Evolutionary conservation across 2,888 invertebrate species (phyloP).

Genomic region (Galerucella nymphaeae): DNA sequence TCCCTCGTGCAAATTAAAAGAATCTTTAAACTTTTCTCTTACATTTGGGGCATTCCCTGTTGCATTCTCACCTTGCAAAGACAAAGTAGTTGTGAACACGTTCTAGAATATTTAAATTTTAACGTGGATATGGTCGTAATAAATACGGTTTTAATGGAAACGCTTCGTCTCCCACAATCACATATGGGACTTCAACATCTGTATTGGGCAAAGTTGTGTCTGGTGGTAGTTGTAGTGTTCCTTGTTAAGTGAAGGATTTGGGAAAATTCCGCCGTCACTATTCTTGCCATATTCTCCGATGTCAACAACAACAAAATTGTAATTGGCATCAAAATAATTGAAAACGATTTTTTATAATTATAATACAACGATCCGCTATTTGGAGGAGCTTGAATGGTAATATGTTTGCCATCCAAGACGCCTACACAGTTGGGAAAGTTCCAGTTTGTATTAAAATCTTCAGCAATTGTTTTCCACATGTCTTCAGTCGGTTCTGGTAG

Average conservation of each 20-base stretch:
- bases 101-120: constrained; percentile 5
- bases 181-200: constrained; percentile 43
- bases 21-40: too few species aligned
- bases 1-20: too few species aligned
- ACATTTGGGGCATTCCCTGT: background rate
- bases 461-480: too few species aligned
- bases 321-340: background rate
- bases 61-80: constrained; percentile 21
- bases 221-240: constrained; percentile 37
- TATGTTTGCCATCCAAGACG: background rate
- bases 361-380: background rate
- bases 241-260: constrained; percentile 39
- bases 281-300: constrained; percentile 53
- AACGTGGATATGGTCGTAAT: constrained; percentile 36
- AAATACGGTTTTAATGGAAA: constrained; percentile 48
- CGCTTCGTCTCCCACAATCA: constrained; percentile 51
- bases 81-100: constrained; percentile 30
- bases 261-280: constrained; percentile 54
- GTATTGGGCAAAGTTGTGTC: constrained; percentile 28
- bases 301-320: constrained; percentile 33
- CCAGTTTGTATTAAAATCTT: too few species aligned
- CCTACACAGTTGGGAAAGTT: background rate
- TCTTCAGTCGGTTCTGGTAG: background rate
- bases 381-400: background rate
- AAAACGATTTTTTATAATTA: background rate